A percentile compares a stretch with the other conserved stretches of the same genome.
Evolutionary conservation across 2,113 vertebrate genomes (phyloP).

Genomic region (Cyanoliseus patagonus): DNA sequence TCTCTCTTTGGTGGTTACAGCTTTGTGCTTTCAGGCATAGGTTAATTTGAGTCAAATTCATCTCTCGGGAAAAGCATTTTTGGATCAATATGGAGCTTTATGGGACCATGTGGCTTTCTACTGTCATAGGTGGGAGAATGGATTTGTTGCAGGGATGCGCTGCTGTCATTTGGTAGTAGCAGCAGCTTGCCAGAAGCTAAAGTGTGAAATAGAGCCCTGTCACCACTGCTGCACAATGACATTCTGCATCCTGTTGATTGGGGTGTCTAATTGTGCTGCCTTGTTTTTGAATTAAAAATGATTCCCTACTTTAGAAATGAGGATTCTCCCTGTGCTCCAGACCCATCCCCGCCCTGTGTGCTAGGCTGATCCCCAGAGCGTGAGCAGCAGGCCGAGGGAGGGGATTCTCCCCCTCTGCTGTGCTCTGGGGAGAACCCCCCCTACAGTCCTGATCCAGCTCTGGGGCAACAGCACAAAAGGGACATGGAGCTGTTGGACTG

Average conservation of each 20-base stretch:
- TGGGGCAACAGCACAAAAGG: not conserved
- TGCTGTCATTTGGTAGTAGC: not conserved
- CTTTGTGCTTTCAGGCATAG: not conserved
- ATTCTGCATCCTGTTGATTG: not conserved
- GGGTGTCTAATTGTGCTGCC: not conserved
- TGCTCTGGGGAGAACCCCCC: not conserved
- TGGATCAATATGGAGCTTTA: not conserved
- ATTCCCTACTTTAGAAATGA: not conserved
- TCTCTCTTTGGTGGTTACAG: not conserved
- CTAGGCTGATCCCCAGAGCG: not conserved
- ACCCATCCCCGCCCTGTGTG: fast-evolving
- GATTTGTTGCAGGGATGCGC: not conserved
- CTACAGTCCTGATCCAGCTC: not conserved
- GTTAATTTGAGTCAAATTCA: not conserved
- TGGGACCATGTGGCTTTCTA: not conserved
- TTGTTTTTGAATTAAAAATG: not conserved
- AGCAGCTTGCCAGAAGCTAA: not conserved
- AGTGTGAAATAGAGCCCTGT: not conserved
- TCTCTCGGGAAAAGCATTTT: not conserved
- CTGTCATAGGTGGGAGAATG: not conserved
- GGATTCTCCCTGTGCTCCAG: not conserved
- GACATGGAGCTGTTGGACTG: not conserved
- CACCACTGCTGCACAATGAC: fast-evolving
- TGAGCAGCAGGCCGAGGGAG: not conserved
- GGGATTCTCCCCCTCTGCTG: no score